Base-by-base conservation (phyloP, 2,113 vertebrate species). In the Carassius auratus region DNA sequence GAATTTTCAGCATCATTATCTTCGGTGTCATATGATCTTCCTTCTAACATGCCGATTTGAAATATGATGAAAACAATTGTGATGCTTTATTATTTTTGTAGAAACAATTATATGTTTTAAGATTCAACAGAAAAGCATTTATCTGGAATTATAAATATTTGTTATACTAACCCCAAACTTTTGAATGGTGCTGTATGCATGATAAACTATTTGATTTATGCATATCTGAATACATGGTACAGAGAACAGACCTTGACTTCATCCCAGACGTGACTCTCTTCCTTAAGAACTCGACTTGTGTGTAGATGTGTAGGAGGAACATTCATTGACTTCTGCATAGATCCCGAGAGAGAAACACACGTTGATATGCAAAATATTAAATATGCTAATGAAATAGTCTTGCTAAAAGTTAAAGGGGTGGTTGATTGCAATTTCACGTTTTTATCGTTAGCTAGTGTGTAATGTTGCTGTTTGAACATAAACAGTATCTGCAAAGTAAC, bases 231-330 rank as follows among this genome's bases (percentile, higher is more conserved):
- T 59, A 6, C 7, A 42, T 9, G 9, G 59, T 36, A 74, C 50
- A 84, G n/a, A 42, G 17, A 76, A 81, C 92, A 93, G 87, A 96
- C 96, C 95, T 97, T 97, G 83, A 97, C 96, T 0, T 97, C 95
- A 69, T 97, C 96, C 96, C 96, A 97, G 45, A 95, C 92, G 55
- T 97, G 95, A 84, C 95, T 96, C 89, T 97, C 96, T 90, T 97
- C 96, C 76, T 95, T 96, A 88, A 97, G 91, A 89, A 97, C 96
- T 0, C 95, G 94, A 79, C 96, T 97, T 86, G 96, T 97, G 90
- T 97, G 96, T 88, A 97, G 92, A 0, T 95, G 96, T 3, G 96
- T 97, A 86, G 95, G 95, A 26, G 96, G 96, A 84, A 97, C 95
- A 89, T 96, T 94, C 86, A 93, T 96, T 8, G 96, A 96, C 91